Conservation (phyloP, 2,113 vertebrate genomes). For the Platichthys flesus region DNA sequence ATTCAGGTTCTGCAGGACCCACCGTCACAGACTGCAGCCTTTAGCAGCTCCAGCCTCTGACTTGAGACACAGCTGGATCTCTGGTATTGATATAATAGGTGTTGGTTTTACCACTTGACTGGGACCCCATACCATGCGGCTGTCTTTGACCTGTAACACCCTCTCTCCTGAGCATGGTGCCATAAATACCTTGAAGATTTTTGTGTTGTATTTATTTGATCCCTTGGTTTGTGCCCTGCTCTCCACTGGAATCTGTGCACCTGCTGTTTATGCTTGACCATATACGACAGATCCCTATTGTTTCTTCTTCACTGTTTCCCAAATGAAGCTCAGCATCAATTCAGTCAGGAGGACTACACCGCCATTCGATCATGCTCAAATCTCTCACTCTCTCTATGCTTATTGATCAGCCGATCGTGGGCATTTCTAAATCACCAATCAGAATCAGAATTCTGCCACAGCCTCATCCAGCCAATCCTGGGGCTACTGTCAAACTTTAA, state of each 20-base stretch:
- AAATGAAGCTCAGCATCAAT: too few relatives aligned
- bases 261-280: conserved; percentile 49
- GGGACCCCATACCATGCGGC: not conserved
- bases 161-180: not conserved
- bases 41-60: too few relatives aligned
- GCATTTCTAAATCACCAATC: too few relatives aligned
- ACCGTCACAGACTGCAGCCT: too few relatives aligned
- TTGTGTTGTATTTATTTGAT: not conserved
- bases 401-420: too few relatives aligned
- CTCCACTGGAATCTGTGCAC: conserved; percentile 45
- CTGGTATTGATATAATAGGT: not conserved
- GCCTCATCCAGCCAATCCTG: too few relatives aligned
- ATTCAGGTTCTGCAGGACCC: too few relatives aligned
- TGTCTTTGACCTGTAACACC: not conserved
- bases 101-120: not conserved
- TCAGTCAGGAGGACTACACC: too few relatives aligned
- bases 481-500: too few relatives aligned
- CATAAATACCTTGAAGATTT: conserved; percentile 23
- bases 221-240: conserved; percentile 10
- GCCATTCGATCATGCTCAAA: too few relatives aligned
- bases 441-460: too few relatives aligned
- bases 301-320: conserved; percentile 14
- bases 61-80: not conserved
- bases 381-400: too few relatives aligned
- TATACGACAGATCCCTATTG: conserved; percentile 41